Evolutionary conservation across 1,140 invertebrate genomes (phyloP), one percentile per base, ranked within the genome.

Genomic region (Halesus radiatus): DNA sequence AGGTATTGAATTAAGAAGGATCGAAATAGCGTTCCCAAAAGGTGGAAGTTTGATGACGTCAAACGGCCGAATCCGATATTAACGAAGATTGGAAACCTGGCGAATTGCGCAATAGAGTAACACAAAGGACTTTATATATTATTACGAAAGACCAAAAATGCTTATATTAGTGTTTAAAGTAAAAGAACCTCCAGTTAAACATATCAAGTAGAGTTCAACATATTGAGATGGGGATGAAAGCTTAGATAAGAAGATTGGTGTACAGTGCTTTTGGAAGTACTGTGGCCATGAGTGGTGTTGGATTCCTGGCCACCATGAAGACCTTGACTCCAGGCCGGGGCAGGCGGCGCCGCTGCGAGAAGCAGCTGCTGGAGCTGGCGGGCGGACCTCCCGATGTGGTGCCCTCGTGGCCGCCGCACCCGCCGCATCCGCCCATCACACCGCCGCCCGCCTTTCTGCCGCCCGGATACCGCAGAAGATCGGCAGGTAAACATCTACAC

Each of bases 251-350:
- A 45, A 10, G 5, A 56, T 54, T n/a, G 54, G n/a, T 8, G 6
- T 18, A 56, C 8, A n/a, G n/a, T 18, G 20, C 5, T 56, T 56
- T 18, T 20, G 54, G 20, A 20, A 22, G 54, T 60, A 1, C 15
- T 20, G 15, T 29, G 15, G 23, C 58, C 58, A 92, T 93, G 92
- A 93, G 91, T 81, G 92, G 92, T 16, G 92, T 92, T 13, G 91
- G 92, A 72, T 92, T 92, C 81, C 84, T 93, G 64, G 87, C 88
- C 45, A 87, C 91, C 81, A 91, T 94, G 85, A 94, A 94, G 85
- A 93, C 92, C 7, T 91, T 93, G 83, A 90, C 92, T 6, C 92
- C 93, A 37, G 90, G 92, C 81, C 90, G 92, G 80, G 90, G 91
- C 10, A 87, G 93, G 52, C 88, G 91, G 56, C 87, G 92, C 37